Evolutionary conservation across 2,113 vertebrate genomes (phyloP).

Genomic region (Petrocephalus zakoni): DNA sequence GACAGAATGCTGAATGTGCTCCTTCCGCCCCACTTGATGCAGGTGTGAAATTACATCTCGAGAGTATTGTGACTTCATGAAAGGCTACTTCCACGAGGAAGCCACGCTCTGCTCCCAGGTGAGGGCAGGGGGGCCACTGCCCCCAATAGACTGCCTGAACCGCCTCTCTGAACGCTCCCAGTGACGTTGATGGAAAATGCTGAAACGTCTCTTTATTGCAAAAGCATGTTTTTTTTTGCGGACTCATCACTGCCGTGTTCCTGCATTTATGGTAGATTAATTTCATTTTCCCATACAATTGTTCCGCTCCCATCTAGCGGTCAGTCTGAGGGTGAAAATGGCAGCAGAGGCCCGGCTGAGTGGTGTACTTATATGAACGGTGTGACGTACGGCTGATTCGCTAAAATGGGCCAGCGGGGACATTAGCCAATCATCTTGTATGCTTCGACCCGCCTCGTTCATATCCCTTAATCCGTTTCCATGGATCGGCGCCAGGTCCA

Average conservation of each 20-base stretch:
- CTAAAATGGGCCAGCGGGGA: neutral
- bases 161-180: neutral
- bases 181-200: neutral
- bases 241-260: neutral
- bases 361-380: neutral
- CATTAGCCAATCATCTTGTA: neutral
- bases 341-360: neutral
- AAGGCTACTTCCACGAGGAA: slow-evolving; percentile 93
- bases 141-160: neutral
- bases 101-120: slow-evolving; percentile 97
- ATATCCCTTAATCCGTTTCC: neutral
- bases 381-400: neutral
- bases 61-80: slow-evolving; percentile 98
- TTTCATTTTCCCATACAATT: neutral
- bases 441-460: neutral
- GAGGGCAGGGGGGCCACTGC: slow-evolving; percentile 24
- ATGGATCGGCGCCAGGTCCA: neutral
- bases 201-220: neutral
- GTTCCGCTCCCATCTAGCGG: neutral
- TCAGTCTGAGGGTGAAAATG: neutral
- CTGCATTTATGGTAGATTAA: neutral
- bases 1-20: neutral
- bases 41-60: slow-evolving; percentile 98
- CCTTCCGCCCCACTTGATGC: slow-evolving; percentile 9
- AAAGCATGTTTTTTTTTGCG: neutral